Evolutionary conservation across 1,140 invertebrate genomes (phyloP), one percentile per base, ranked within the genome.

Genomic region (Delia radicum): DNA sequence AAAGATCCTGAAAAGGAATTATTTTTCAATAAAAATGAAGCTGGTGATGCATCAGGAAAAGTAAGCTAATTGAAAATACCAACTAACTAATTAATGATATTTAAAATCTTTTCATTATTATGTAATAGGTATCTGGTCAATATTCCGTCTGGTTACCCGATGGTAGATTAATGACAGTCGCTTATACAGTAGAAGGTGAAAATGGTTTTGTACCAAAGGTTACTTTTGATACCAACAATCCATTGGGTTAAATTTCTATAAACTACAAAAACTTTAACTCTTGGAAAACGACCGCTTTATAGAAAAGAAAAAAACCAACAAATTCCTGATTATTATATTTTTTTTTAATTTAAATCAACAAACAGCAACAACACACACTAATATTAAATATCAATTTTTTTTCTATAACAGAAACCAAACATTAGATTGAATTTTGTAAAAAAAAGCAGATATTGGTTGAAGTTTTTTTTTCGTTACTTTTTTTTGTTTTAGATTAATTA

Each of bases 191-290:
- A 0, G 89, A 91, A 77, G 90, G 90, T 10, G 90, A 92, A 73
- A 90, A 88, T 78, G 91, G 91, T n/a, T 93, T 91, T 81, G 90
- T 92, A 6, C 91, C 91, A 13, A 91, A 89, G 79, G 91, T 92
- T 48, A 89, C 88, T 26, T 92, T 90, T 76, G 87, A 89, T 48
- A 90, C 90, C 80, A 88, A 89, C 5, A 90, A 88, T 78, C 89
- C 89, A 13, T 87, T 90, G 73, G 79, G 81, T 31, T 79, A 80
- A 73, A 48, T 37, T 0, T 5, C 24, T 3, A 73, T 26, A 21
- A 24, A 21, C n/a, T 21, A 73, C 55, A 21, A 21, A 37, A 2
- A n/a, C n/a, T 42, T 42, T 2, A 42, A 42, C 6, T 33, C 31
- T 33, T 33, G 31, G 12, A 10, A 15, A 42, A 42, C 12, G n/a